These are phyloP conservation scores for Ostrea denselamellosa DNA, from an alignment of 1,140 invertebrate genomes.

Conservation along the genomic window DNA sequence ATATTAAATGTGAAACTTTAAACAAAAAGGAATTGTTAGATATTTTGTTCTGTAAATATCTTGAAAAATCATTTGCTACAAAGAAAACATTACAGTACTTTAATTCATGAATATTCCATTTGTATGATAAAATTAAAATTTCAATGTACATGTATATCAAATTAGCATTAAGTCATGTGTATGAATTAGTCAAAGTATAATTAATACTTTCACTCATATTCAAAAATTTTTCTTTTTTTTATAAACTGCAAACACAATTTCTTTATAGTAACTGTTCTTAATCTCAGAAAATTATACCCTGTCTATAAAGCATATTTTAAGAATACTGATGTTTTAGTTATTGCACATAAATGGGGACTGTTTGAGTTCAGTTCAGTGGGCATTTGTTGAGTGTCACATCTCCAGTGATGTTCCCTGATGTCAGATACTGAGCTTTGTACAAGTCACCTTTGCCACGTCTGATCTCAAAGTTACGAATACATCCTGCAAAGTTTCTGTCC, in stretches of 20 bases:
- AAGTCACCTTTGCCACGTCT: constrained; percentile 51
- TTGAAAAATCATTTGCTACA: not conserved
- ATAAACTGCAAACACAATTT: too few species aligned
- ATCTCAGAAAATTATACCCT: not conserved
- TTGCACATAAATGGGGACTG: not conserved
- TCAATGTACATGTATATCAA: too few species aligned
- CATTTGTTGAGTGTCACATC: constrained; percentile 67
- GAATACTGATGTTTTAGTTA: not conserved
- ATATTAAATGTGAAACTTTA: not conserved
- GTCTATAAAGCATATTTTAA: not conserved
- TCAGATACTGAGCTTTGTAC: constrained; percentile 61
- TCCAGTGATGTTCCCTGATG: constrained; percentile 57
- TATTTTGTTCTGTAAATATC: not conserved
- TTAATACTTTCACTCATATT: too few species aligned
- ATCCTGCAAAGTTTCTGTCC: constrained; percentile 88
- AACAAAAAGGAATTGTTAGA: not conserved
- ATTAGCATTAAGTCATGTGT: too few species aligned
- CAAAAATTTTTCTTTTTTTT: too few species aligned
- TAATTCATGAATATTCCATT: not conserved
- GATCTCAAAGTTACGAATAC: constrained; percentile 82
- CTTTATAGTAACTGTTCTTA: not conserved
- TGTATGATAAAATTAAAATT: not conserved
- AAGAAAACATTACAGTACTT: not conserved
- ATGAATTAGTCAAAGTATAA: too few species aligned
- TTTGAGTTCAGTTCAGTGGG: constrained; percentile 65